These are phyloP conservation scores for Phenganax marumi DNA, from an alignment of 92 coral and sea anemone species.

Conservation along the genomic window DNA sequence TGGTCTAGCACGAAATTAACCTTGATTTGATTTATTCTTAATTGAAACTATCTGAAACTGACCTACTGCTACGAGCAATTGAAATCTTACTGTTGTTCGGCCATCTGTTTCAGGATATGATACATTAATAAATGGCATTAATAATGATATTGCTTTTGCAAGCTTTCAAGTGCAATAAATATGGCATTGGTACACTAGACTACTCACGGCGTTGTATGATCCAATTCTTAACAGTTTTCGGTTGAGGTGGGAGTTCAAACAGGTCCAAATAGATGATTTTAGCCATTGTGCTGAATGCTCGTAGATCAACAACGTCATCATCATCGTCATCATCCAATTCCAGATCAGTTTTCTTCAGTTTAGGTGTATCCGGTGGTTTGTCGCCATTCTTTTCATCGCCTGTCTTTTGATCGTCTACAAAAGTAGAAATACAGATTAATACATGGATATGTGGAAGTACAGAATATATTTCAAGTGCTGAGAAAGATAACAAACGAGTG, in stretches of 20 bases:
- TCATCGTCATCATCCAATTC: slow-evolving; percentile 90
- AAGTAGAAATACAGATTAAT: not conserved
- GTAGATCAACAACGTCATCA: slow-evolving; percentile 88
- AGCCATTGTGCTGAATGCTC: slow-evolving; percentile 82
- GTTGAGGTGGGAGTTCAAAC: slow-evolving; percentile 90
- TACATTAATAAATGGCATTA: no score
- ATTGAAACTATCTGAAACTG: no score
- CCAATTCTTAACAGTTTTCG: slow-evolving; percentile 82
- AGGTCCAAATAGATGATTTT: slow-evolving; percentile 73
- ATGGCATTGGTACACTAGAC: not conserved
- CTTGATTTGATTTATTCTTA: no score
- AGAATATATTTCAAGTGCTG: no score
- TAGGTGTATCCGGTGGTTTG: slow-evolving; percentile 45
- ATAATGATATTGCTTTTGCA: no score
- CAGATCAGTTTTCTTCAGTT: slow-evolving; percentile 43
- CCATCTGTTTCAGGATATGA: no score
- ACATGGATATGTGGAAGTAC: no score
- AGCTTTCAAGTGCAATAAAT: not conserved
- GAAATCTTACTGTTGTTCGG: no score
- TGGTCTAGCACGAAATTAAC: no score
- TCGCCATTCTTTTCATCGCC: slow-evolving; percentile 56
- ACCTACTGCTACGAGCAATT: no score
- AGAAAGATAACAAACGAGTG: no score
- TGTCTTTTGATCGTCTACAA: slow-evolving; percentile 33
- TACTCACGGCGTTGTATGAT: slow-evolving; percentile 81